Conservation (phyloP, 2,797 vertebrate species). For the Chelon auratus region DNA sequence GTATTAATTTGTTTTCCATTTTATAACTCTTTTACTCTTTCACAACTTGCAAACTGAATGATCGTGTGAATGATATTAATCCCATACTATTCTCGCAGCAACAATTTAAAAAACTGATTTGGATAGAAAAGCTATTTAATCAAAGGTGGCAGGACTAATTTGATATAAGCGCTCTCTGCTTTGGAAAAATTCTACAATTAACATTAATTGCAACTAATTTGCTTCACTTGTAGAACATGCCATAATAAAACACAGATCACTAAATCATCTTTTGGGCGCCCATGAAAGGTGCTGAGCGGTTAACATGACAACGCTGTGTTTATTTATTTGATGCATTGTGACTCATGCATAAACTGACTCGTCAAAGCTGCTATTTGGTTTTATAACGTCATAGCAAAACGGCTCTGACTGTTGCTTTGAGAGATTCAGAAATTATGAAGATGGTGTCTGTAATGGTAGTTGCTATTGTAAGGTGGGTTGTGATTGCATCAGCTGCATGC, state of each 20-base stretch:
- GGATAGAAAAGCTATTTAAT: background rate
- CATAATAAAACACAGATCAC: slow-evolving; percentile 37
- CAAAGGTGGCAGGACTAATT: background rate
- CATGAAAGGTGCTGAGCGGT: background rate
- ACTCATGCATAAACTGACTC: slow-evolving; percentile 8
- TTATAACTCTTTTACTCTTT: no score
- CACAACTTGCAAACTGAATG: slow-evolving; percentile 4
- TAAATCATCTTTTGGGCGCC: slow-evolving; percentile 41
- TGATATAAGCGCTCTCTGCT: slow-evolving; percentile 11
- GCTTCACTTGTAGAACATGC: background rate
- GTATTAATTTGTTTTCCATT: no score
- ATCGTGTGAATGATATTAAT: background rate
- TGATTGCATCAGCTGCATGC: slow-evolving; percentile 30
- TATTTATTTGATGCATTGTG: slow-evolving; percentile 1
- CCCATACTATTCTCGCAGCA: slow-evolving; percentile 12
- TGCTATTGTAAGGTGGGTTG: background rate
- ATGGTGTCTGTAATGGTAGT: slow-evolving; percentile 3
- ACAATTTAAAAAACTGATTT: slow-evolving; percentile 1
- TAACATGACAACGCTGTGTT: slow-evolving; percentile 26
- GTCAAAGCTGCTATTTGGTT: slow-evolving; percentile 25
- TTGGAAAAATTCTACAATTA: slow-evolving; percentile 3
- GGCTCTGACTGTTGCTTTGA: background rate
- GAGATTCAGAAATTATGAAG: background rate
- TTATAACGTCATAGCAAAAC: slow-evolving; percentile 27
- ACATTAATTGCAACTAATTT: slow-evolving; percentile 8